phyloP scores from a whole-genome alignment of 1,140 invertebrate genomes.

The Phthorimaea operculella region DNA sequence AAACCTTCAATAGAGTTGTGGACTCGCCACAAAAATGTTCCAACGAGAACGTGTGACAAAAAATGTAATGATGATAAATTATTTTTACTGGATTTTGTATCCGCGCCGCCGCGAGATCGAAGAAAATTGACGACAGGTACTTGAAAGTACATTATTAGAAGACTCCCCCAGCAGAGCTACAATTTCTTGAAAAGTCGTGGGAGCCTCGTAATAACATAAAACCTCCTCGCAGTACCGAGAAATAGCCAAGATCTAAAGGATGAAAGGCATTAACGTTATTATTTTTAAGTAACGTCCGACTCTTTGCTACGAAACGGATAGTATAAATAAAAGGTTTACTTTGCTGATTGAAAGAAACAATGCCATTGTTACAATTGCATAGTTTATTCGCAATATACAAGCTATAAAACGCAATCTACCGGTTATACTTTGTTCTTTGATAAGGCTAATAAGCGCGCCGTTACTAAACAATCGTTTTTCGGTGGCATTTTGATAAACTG shows the following conservation, averaged over 20 bases:
- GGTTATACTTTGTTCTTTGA: constrained; percentile 2
- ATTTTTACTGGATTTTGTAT: neutral
- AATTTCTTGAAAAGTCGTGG: too few species aligned
- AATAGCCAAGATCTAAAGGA: too few species aligned
- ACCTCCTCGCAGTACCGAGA: too few species aligned
- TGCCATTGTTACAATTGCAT: constrained; percentile 22
- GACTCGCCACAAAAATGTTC: constrained; percentile 16
- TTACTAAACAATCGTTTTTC: neutral
- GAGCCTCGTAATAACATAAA: too few species aligned
- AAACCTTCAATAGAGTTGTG: constrained; percentile 29
- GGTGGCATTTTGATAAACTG: neutral
- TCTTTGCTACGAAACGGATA: neutral
- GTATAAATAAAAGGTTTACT: constrained; percentile 17
- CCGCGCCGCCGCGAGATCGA: neutral
- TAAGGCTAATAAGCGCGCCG: neutral
- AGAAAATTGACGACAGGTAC: neutral
- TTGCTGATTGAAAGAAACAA: constrained; percentile 19
- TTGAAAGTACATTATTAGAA: neutral
- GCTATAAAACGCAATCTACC: constrained; percentile 8
- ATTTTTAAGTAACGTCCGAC: too few species aligned
- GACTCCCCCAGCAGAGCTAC: neutral
- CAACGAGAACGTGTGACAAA: constrained; percentile 19
- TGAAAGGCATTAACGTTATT: too few species aligned
- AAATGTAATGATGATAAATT: constrained; percentile 9
- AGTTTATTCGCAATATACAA: constrained; percentile 22